Base-by-base conservation (phyloP, 2,113 vertebrate species). In the Nyctereutes procyonoides region DNA sequence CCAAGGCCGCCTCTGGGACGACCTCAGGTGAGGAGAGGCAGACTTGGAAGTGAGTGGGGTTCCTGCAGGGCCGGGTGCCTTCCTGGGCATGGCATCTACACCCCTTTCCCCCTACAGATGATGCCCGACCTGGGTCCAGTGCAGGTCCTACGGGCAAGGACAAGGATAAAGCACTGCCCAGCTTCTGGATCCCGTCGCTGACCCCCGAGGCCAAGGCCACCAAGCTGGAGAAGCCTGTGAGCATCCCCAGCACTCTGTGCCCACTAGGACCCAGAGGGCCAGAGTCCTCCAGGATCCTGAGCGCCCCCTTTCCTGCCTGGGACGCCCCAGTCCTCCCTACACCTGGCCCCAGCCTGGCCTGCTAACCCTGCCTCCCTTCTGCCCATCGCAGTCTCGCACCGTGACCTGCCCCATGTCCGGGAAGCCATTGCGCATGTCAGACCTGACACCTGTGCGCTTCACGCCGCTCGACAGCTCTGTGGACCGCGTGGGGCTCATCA, bases 351-450 rank as follows among this genome's bases (percentile, higher is more conserved):
- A 62, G 4, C 5, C 24, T 51, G 1, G 13, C 71, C 53, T n/a
- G 32, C 48, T 93, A 69, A 92, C 35, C 48, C 17, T 24, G 8
- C 55, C 26, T 19, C 15, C 62, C 16, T 26, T n/a, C 10, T 0
- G 5, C 26, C 19, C n/a, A 3, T 58, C 12, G 0, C 97, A 99
- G 99, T 99, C 98, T 1, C 99, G 99, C 96, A 96, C 97, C 0
- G 99, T 99, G 82, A 97, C 99, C 82, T 99, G 99, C 97, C 99
- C 99, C 28, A 99, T 99, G 99, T 99, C 99, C 0, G 99, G 99
- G 63, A 98, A 95, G 56, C 98, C 99, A 2, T 98, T 99, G 76
- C 99, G 99, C 97, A 99, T 99, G 99, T 99, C 99, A 0, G 99
- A 99, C 90, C 98, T 99, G 67, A 99, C 99, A 6, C 58, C 98